Evolutionary conservation across 2,113 vertebrate species (phyloP).

Genomic region (Silurus asotus): DNA sequence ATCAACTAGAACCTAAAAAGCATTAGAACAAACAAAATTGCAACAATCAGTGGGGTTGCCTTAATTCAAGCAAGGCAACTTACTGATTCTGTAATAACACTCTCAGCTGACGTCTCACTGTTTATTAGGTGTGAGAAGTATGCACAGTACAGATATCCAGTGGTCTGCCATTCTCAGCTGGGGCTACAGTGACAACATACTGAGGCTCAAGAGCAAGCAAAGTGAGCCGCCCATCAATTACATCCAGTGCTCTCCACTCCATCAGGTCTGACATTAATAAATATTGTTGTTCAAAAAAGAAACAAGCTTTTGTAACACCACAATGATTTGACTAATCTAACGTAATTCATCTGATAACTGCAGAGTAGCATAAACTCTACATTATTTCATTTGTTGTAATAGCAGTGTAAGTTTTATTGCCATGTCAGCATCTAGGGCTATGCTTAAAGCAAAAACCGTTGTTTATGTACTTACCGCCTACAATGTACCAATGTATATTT

Average conservation of each 20-base stretch:
- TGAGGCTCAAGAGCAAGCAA: constrained; percentile 96
- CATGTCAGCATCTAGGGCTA: too few species aligned
- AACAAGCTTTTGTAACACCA: neutral
- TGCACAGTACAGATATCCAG: constrained; percentile 98
- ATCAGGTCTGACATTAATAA: constrained; percentile 78
- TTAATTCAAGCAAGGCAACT: too few species aligned
- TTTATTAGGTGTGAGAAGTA: constrained; percentile 88
- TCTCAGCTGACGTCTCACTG: neutral
- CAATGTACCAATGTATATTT: too few species aligned
- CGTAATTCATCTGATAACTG: neutral
- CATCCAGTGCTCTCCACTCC: constrained; percentile 91
- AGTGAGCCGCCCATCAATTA: constrained; percentile 95
- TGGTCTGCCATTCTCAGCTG: constrained; percentile 99
- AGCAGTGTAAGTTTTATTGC: too few species aligned
- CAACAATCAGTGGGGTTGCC: too few species aligned
- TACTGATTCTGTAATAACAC: neutral
- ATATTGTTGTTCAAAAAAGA: neutral
- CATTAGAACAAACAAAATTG: too few species aligned
- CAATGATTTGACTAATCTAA: neutral
- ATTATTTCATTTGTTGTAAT: neutral
- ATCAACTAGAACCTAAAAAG: too few species aligned
- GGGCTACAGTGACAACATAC: constrained; percentile 93
- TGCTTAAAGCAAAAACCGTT: too few species aligned
- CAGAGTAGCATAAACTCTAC: neutral
- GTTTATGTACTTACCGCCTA: too few species aligned